phyloP scores from a whole-genome alignment of 2,797 vertebrate genomes.

The Girardinus metallicus region DNA sequence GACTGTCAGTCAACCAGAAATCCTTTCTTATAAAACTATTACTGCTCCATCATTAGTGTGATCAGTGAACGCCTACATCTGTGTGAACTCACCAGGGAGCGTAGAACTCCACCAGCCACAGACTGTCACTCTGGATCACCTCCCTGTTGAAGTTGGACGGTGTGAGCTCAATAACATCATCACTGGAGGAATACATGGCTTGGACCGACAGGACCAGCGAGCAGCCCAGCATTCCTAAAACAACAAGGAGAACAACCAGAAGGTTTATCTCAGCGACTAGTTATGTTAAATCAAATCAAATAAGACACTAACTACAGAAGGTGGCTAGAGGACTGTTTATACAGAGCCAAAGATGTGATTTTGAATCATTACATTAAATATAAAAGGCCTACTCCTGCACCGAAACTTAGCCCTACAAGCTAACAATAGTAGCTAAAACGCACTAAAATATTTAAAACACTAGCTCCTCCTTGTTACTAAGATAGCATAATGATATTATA shows the following conservation, averaged over 20 bases:
- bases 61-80: not conserved
- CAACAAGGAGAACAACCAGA: not conserved
- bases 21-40: not conserved
- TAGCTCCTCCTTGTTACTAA: not conserved
- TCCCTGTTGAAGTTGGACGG: constrained; percentile 93
- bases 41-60: not conserved
- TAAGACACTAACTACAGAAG: not conserved
- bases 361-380: not conserved
- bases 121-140: constrained; percentile 91
- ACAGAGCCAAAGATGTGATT: not conserved
- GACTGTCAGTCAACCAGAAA: not conserved
- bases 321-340: not conserved
- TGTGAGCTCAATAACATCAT: constrained; percentile 92
- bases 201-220: constrained; percentile 84
- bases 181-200: constrained; percentile 87
- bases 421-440: constrained; percentile 15
- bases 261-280: not conserved
- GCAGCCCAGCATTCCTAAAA: constrained; percentile 86
- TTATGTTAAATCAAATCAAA: not conserved
- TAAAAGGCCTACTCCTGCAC: constrained; percentile 38
- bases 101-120: constrained; percentile 98
- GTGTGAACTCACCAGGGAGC: constrained; percentile 91
- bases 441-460: fast-evolving
- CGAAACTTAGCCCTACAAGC: constrained; percentile 49
- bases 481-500: not conserved